These are phyloP conservation scores for Himalopsyche anomala DNA, from an alignment of 2,888 invertebrate genomes.

Conservation along the genomic window DNA sequence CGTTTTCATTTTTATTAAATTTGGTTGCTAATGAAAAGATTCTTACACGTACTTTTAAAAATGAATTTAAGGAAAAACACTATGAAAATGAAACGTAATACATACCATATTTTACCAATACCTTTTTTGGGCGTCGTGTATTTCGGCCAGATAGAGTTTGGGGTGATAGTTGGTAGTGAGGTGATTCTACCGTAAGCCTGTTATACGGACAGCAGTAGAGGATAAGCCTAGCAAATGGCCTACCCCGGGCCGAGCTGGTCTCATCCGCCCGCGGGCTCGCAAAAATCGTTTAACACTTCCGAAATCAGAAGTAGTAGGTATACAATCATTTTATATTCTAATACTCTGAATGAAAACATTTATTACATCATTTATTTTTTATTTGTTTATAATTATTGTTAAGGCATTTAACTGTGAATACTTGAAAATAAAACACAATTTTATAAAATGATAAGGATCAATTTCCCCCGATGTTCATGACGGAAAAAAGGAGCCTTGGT, in stretches of 20 bases:
- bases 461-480: too few relatives aligned
- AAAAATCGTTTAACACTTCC: slow-evolving; percentile 33
- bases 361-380: too few relatives aligned
- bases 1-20: too few relatives aligned
- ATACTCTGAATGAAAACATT: too few relatives aligned
- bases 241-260: slow-evolving; percentile 48
- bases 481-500: too few relatives aligned
- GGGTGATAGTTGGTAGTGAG: slow-evolving; percentile 18
- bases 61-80: too few relatives aligned
- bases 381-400: too few relatives aligned
- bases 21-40: too few relatives aligned
- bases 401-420: too few relatives aligned
- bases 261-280: slow-evolving; percentile 31
- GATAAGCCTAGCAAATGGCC: slow-evolving; percentile 63
- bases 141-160: slow-evolving; percentile 18
- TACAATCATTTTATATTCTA: background rate
- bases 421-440: too few relatives aligned
- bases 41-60: too few relatives aligned
- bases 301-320: background rate
- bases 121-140: background rate
- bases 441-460: too few relatives aligned
- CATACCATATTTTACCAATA: slow-evolving; percentile 53
- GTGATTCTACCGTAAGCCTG: slow-evolving; percentile 55
- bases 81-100: slow-evolving; percentile 39
- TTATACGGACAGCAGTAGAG: slow-evolving; percentile 60